These are phyloP conservation scores for Lomographa bimaculata DNA, from an alignment of 2,888 invertebrate species.

Conservation along the genomic window DNA sequence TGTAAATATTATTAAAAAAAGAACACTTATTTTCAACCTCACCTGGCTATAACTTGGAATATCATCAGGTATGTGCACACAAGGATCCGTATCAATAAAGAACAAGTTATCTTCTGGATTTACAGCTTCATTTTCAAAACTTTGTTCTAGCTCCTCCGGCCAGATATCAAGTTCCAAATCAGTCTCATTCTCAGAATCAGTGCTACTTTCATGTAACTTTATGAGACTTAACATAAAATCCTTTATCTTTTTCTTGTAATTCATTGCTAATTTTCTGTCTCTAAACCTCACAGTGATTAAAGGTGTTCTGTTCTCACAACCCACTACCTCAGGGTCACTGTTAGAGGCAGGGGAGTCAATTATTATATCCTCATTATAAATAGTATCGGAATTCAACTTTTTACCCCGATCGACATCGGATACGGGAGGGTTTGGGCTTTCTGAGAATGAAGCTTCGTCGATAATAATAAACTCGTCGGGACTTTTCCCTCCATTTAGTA, in stretches of 20 bases:
- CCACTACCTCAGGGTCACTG: slow-evolving; percentile 60
- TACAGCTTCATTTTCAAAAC: slow-evolving; percentile 31
- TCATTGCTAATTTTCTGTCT: slow-evolving; percentile 64
- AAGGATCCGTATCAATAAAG: slow-evolving; percentile 71
- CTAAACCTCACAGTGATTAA: slow-evolving; percentile 72
- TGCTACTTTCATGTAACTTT: slow-evolving; percentile 53
- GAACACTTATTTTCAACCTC: no score
- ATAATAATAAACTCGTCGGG: slow-evolving; percentile 36
- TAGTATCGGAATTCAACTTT: slow-evolving; percentile 41
- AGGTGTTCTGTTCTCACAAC: slow-evolving; percentile 69
- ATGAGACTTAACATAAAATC: slow-evolving; percentile 72
- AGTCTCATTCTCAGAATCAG: slow-evolving; percentile 56
- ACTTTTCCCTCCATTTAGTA: slow-evolving; percentile 73
- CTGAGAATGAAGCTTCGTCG: slow-evolving; percentile 32
- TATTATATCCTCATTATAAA: slow-evolving; percentile 62
- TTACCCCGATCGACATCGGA: slow-evolving; percentile 38
- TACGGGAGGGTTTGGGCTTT: slow-evolving; percentile 25
- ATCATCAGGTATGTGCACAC: slow-evolving; percentile 42
- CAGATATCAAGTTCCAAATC: slow-evolving; percentile 68
- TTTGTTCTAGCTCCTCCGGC: slow-evolving; percentile 63
- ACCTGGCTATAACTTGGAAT: slow-evolving; percentile 69
- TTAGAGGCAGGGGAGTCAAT: slow-evolving; percentile 64
- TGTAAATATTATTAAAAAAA: no score
- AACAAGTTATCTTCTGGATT: slow-evolving; percentile 56
- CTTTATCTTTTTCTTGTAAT: slow-evolving; percentile 72